phyloP scores from a whole-genome alignment of 2,888 invertebrate genomes.

The Hydriomena furcata region DNA sequence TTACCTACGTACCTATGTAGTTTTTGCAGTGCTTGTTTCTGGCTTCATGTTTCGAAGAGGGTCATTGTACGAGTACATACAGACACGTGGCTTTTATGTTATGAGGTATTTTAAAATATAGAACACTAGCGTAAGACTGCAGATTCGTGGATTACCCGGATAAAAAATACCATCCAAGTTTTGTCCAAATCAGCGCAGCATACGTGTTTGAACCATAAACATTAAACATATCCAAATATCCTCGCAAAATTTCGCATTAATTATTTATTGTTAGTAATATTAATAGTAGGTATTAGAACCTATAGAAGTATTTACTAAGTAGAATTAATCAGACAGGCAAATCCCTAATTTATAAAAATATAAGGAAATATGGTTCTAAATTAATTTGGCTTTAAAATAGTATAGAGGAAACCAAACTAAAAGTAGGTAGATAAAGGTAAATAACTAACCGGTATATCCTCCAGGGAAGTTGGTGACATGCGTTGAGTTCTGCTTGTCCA shows the following conservation, averaged over 20 bases:
- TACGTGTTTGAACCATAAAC: too few species aligned
- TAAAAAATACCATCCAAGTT: too few species aligned
- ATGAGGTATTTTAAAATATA: too few species aligned
- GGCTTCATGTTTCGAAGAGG: background rate
- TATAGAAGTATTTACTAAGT: too few species aligned
- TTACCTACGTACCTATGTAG: conserved; percentile 25
- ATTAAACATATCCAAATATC: too few species aligned
- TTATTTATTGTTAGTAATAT: too few species aligned
- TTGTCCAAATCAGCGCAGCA: too few species aligned
- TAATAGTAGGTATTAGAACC: too few species aligned
- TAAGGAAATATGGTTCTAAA: background rate
- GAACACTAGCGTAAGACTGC: too few species aligned
- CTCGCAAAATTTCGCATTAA: too few species aligned
- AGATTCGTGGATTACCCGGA: too few species aligned
- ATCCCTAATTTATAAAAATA: background rate
- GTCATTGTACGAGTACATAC: conserved; percentile 8
- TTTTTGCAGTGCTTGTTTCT: conserved; percentile 21
- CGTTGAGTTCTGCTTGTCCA: conserved; percentile 76
- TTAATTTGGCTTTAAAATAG: conserved; percentile 5
- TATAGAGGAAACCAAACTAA: conserved; percentile 22
- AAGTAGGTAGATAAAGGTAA: background rate
- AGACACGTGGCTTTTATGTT: background rate
- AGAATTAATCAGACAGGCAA: too few species aligned
- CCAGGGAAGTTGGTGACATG: conserved; percentile 66
- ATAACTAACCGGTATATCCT: conserved; percentile 64